Evolutionary conservation across 92 coral and sea anemone species (phyloP).

Genomic region (Epizoanthus rinbou): DNA sequence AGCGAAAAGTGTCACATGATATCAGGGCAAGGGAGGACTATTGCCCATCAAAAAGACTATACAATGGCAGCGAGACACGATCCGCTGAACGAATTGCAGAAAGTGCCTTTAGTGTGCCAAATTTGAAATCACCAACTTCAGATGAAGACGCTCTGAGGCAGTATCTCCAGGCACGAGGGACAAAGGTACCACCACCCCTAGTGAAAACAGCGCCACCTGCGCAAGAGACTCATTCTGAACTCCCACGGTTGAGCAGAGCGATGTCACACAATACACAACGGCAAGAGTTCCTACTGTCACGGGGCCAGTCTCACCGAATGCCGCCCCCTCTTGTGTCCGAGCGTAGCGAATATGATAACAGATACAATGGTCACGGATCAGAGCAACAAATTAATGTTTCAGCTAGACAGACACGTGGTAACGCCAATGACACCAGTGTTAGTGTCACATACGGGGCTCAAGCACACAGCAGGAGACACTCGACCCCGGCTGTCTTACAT

Average conservation of each 20-base stretch:
- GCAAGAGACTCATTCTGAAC: too few species aligned
- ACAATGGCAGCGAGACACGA: neutral
- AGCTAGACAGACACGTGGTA: neutral
- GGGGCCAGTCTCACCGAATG: neutral
- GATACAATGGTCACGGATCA: neutral
- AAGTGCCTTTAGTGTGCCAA: neutral
- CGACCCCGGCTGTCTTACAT: constrained; percentile 7
- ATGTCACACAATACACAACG: neutral
- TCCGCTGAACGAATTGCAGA: neutral
- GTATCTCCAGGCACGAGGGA: constrained; percentile 3
- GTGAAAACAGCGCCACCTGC: constrained; percentile 9
- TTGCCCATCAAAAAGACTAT: constrained; percentile 32
- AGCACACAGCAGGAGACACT: constrained; percentile 2
- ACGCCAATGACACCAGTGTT: neutral
- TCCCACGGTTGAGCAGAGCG: too few species aligned
- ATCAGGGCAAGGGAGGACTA: neutral
- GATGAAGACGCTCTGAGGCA: constrained; percentile 32
- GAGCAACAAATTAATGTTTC: neutral
- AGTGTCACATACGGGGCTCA: neutral
- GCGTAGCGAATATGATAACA: neutral
- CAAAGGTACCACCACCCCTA: neutral
- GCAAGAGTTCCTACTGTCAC: neutral
- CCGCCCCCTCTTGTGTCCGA: constrained; percentile 7
- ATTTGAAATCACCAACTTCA: constrained; percentile 3
- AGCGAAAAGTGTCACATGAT: constrained; percentile 11